Conservation (phyloP, 1,140 invertebrate species). For the Doryteuthis pealeii region DNA sequence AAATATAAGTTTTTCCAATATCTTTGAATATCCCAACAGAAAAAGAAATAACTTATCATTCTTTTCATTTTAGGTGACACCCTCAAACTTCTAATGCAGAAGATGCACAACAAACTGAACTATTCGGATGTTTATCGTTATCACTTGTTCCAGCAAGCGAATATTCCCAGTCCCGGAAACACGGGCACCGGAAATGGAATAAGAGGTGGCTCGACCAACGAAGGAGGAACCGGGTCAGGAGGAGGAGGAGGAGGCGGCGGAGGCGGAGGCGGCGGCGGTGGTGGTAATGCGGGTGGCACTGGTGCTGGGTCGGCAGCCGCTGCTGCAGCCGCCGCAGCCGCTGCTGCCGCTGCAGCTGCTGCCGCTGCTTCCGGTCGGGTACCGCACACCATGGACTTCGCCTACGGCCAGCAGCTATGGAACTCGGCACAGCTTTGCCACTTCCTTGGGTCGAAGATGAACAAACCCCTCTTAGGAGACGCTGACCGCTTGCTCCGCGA, state of each 20-base stretch:
- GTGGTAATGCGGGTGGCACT: neutral
- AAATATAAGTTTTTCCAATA: no score
- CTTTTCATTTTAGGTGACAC: neutral
- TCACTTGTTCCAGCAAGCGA: neutral
- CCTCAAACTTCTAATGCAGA: neutral
- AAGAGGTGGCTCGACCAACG: neutral
- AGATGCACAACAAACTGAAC: constrained; percentile 2
- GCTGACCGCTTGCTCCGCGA: neutral
- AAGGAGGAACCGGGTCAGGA: neutral
- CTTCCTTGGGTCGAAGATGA: neutral
- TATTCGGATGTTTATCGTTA: neutral
- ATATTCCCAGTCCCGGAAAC: neutral
- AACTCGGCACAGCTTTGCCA: neutral
- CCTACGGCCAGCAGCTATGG: neutral
- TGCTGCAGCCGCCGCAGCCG: neutral
- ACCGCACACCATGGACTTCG: neutral
- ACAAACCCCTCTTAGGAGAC: neutral
- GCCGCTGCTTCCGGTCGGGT: neutral
- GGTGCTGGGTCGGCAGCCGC: neutral
- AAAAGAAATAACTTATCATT: no score
- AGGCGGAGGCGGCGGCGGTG: neutral
- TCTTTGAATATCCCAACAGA: no score
- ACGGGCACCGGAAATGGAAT: neutral
- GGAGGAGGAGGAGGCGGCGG: neutral
- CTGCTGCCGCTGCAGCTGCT: neutral